Evolutionary conservation across 2,797 vertebrate species (phyloP), one percentile per base, ranked within the genome.

Genomic region (Helicolenus hilgendorfi): DNA sequence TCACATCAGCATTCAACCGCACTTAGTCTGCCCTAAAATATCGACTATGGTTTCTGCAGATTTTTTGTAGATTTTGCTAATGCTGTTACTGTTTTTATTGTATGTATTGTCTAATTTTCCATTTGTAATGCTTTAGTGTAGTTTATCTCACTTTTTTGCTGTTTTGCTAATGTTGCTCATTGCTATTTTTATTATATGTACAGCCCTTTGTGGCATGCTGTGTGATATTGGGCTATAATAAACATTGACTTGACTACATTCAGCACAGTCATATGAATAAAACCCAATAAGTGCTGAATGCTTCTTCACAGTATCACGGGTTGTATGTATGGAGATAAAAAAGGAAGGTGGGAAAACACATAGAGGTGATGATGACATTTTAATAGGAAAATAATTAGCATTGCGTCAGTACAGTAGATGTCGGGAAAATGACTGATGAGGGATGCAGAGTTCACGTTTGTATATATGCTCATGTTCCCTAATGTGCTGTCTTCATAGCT

Each of bases 351-450:
- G 53, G 7, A 56, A 81, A 85, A 82, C 41, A 81, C 63, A 75
- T 3, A 36, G 45, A 69, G 33, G 75, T 24, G 36, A 77, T 91
- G 87, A 93, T 92, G 86, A 89, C 64, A 72, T 86, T 92, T 92
- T 94, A 94, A 94, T 92, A 77, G 85, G 68, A 82, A 90, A 89
- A 90, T 91, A 95, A 95, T 95, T 88, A 89, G 70, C 22, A 13
- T 72, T 70, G 80, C 88, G 86, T 96, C 87, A 75, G 90, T 93
- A 89, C 87, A 75, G 90, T 93, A 89, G 65, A 29, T 58, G 69
- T 78, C 45, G 41, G 31, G 41, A 11, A 70, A 73, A 79, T 82
- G 85, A 92, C 26, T 75, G 89, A 87, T 81, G 79, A 71, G 49
- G 67, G 70, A 56, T 87, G 55, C 33, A 14, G 38, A 56, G 60